Evolutionary conservation across 2,113 vertebrate genomes (phyloP).

Genomic region (Alces alces): DNA sequence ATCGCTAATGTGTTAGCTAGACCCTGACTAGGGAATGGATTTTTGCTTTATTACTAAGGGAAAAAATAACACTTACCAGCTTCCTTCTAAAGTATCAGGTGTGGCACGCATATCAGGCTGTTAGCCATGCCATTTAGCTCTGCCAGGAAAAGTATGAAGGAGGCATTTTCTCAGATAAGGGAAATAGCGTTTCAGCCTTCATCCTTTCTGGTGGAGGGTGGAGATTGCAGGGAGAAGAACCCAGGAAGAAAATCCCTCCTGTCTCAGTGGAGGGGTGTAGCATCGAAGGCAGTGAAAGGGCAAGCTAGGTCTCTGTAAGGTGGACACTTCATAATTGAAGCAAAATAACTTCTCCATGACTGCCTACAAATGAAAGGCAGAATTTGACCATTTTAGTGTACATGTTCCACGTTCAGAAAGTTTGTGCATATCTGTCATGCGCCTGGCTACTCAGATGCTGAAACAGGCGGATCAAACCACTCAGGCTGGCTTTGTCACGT

Average conservation of each 20-base stretch:
- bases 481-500: neutral
- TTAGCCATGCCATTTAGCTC: neutral
- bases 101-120: neutral
- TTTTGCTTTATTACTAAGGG: slow-evolving; percentile 44
- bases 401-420: neutral
- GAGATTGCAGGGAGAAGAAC: neutral
- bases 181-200: neutral
- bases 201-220: neutral
- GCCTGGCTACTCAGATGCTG: neutral
- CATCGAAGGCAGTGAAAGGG: neutral
- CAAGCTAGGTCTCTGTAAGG: neutral
- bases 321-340: neutral
- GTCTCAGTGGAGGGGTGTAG: neutral
- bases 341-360: neutral
- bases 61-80: neutral
- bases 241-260: neutral
- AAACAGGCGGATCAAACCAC: neutral
- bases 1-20: slow-evolving; percentile 63
- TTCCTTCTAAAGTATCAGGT: slow-evolving; percentile 49
- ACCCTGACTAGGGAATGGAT: slow-evolving; percentile 52
- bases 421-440: neutral
- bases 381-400: neutral
- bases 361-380: neutral
- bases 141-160: neutral
- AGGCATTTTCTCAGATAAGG: neutral